These are phyloP conservation scores for Scomber scombrus DNA, from an alignment of 2,113 vertebrate species.

Conservation along the genomic window DNA sequence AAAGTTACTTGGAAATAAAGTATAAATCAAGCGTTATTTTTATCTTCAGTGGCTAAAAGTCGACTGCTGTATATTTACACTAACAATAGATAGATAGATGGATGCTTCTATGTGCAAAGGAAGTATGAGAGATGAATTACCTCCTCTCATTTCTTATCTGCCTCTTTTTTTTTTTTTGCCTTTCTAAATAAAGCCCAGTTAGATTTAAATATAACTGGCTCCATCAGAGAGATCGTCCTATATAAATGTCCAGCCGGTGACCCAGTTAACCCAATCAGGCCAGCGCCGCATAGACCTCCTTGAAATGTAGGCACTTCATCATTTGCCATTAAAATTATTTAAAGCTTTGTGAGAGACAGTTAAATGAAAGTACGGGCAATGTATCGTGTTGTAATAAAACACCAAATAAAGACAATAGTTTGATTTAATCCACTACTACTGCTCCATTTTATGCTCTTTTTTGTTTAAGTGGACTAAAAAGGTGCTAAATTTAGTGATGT, in stretches of 20 bases:
- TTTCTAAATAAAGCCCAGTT: slow-evolving; percentile 23
- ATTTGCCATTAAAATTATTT: neutral
- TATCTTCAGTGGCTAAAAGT: no score
- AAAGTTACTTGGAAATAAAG: no score
- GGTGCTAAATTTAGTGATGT: neutral
- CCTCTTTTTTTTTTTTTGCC: neutral
- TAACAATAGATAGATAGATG: neutral
- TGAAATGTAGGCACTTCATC: neutral
- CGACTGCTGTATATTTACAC: neutral
- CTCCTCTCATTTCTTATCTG: neutral
- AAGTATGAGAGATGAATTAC: neutral
- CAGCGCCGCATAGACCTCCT: slow-evolving; percentile 2
- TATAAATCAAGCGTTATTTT: no score
- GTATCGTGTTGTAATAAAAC: neutral
- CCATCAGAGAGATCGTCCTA: slow-evolving; percentile 1
- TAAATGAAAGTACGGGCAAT: neutral
- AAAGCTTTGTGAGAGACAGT: neutral
- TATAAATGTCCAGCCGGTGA: slow-evolving; percentile 13
- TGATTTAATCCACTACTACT: neutral
- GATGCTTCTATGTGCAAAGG: neutral
- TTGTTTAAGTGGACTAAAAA: no score
- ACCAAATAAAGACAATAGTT: neutral
- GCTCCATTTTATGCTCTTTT: neutral
- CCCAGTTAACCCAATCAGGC: slow-evolving; percentile 50
- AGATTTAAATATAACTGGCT: slow-evolving; percentile 1